Evolutionary conservation across 2,113 vertebrate genomes (phyloP).

Genomic region (Cyphomyrus discorhynchus): DNA sequence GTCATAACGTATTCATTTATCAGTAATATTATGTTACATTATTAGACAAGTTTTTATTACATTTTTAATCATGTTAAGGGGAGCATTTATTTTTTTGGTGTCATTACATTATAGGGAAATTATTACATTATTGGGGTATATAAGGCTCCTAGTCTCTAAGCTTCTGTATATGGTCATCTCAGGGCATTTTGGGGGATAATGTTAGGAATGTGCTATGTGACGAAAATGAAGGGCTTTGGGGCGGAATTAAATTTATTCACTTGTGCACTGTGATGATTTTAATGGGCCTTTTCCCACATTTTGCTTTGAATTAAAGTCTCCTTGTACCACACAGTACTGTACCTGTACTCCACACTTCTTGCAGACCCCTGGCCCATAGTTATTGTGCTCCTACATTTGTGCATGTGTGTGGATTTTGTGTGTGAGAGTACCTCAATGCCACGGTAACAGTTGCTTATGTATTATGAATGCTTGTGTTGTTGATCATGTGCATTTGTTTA

Average conservation of each 20-base stretch:
- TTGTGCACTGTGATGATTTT: not conserved
- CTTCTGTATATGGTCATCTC: not conserved
- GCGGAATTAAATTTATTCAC: not conserved
- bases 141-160: not conserved
- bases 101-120: not conserved
- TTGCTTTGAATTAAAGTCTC: not conserved
- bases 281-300: not conserved
- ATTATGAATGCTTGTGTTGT: not conserved
- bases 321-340: not conserved
- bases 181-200: not conserved
- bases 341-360: not conserved
- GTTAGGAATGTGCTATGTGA: not conserved
- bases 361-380: not conserved
- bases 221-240: not conserved
- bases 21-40: not conserved
- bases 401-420: not conserved
- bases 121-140: not conserved
- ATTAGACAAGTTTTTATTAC: not conserved
- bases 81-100: not conserved
- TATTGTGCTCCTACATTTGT: not conserved
- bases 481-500: not conserved
- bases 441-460: not conserved
- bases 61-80: not conserved
- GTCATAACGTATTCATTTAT: not conserved
- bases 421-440: not conserved